These are phyloP conservation scores for Capitulum mitella DNA, from an alignment of 2,888 invertebrate species.

Conservation along the genomic window DNA sequence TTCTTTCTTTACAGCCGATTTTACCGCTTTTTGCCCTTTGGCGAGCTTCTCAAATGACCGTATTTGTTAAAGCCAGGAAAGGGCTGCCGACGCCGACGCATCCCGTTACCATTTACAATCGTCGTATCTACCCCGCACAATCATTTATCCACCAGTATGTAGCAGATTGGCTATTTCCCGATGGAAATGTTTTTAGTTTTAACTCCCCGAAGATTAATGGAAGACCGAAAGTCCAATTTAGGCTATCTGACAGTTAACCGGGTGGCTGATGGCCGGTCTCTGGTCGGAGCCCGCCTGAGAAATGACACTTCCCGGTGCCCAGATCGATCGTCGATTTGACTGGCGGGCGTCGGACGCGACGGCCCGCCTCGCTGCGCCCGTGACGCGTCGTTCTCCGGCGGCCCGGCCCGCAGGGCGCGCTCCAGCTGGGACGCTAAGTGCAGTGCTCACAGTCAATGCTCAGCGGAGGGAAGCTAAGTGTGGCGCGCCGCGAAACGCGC, in stretches of 20 bases:
- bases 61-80: neutral
- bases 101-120: neutral
- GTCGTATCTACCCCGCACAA: neutral
- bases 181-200: slow-evolving; percentile 22
- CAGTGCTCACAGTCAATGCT: too few relatives aligned
- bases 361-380: neutral
- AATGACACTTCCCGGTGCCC: neutral
- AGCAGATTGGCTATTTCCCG: slow-evolving; percentile 23
- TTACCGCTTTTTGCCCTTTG: too few relatives aligned
- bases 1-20: too few relatives aligned
- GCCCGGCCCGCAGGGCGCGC: too few relatives aligned
- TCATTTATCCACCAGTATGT: slow-evolving; percentile 4
- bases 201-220: slow-evolving; percentile 3
- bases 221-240: neutral
- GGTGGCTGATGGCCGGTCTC: neutral
- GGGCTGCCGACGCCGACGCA: neutral
- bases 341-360: neutral
- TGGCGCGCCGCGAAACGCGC: too few relatives aligned
- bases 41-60: neutral
- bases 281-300: neutral
- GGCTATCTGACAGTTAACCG: neutral
- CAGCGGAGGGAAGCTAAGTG: too few relatives aligned
- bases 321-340: neutral
- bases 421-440: too few relatives aligned
- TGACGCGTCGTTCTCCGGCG: too few relatives aligned